Percentiles rank a stretch among this genome's conserved stretches.
phyloP scores from a whole-genome alignment of 2,888 invertebrate genomes.

The Sipha maydis region DNA sequence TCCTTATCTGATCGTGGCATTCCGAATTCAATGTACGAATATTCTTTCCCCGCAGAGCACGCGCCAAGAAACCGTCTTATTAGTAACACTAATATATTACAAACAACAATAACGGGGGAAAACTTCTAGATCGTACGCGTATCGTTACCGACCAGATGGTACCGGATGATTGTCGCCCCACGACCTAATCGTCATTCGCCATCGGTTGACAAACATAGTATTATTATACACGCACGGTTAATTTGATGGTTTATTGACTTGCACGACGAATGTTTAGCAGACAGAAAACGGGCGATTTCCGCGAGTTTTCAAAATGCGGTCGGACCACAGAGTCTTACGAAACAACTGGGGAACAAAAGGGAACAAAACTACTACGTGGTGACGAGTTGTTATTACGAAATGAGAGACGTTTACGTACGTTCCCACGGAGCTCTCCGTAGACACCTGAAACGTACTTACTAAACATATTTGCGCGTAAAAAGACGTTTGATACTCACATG shows the following conservation, averaged over 20 bases:
- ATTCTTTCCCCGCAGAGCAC: slow-evolving; percentile 32
- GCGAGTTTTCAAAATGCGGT: too few species aligned
- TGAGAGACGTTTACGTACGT: neutral
- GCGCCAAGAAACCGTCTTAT: slow-evolving; percentile 57
- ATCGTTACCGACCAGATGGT: slow-evolving; percentile 28
- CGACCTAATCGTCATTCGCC: neutral
- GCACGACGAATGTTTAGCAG: too few species aligned
- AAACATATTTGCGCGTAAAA: neutral
- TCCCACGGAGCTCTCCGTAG: neutral
- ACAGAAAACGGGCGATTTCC: too few species aligned
- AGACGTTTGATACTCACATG: neutral
- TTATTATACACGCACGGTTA: too few species aligned
- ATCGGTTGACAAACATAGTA: neutral
- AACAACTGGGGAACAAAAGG: neutral
- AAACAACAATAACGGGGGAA: neutral
- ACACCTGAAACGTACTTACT: neutral
- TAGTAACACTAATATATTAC: neutral
- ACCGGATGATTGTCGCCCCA: neutral
- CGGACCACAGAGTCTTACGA: neutral
- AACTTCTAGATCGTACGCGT: neutral
- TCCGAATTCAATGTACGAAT: slow-evolving; percentile 12
- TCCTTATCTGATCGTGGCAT: slow-evolving; percentile 51
- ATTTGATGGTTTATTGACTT: too few species aligned
- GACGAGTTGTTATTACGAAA: neutral
- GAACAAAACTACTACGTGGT: too few species aligned